phyloP scores from a whole-genome alignment of 2,888 invertebrate genomes.

The Synergus umbraculus region DNA sequence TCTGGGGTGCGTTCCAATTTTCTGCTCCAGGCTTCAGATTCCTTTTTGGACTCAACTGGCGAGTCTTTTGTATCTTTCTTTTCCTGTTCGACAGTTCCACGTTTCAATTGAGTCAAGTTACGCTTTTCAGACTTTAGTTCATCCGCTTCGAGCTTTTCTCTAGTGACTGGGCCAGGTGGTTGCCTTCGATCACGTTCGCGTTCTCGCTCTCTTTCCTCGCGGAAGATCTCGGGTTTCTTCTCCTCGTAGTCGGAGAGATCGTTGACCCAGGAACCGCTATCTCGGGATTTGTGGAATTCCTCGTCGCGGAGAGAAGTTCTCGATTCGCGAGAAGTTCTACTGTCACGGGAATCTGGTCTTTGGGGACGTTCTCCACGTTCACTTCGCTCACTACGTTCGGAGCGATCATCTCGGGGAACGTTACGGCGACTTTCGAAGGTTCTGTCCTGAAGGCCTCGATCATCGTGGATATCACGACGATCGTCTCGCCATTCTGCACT shows the following conservation, averaged over 20 bases:
- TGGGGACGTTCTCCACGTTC: slow-evolving; percentile 79
- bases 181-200: slow-evolving; percentile 75
- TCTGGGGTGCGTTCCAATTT: slow-evolving; percentile 79
- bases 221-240: slow-evolving; percentile 72
- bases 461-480: slow-evolving; percentile 62
- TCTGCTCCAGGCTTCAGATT: slow-evolving; percentile 78
- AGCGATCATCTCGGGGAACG: slow-evolving; percentile 63
- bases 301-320: slow-evolving; percentile 74
- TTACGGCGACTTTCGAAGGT: slow-evolving; percentile 65
- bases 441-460: slow-evolving; percentile 63
- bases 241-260: slow-evolving; percentile 74
- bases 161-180: slow-evolving; percentile 82
- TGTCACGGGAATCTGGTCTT: slow-evolving; percentile 81
- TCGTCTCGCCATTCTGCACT: slow-evolving; percentile 71
- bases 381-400: slow-evolving; percentile 63
- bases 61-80: slow-evolving; percentile 75
- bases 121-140: slow-evolving; percentile 79
- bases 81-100: slow-evolving; percentile 69
- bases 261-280: slow-evolving; percentile 72
- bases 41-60: slow-evolving; percentile 80
- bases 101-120: slow-evolving; percentile 79
- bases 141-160: slow-evolving; percentile 81
- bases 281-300: slow-evolving; percentile 63
- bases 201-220: slow-evolving; percentile 68
- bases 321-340: slow-evolving; percentile 80